Evolutionary conservation across 2,797 vertebrate genomes (phyloP).

Genomic region (Serranus cabrilla): DNA sequence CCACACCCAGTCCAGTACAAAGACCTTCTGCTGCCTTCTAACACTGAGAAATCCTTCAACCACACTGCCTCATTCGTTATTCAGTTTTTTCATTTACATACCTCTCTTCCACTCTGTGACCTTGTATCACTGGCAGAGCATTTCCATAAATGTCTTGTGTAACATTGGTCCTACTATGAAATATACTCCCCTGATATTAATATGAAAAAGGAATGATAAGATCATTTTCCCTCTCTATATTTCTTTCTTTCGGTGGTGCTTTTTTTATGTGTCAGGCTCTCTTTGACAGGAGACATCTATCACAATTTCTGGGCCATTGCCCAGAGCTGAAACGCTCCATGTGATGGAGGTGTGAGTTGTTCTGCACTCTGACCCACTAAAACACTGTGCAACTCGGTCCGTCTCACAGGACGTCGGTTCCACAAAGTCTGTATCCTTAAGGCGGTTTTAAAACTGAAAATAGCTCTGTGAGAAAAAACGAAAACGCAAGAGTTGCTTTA

Average conservation of each 20-base stretch:
- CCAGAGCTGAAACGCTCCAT: constrained; percentile 54
- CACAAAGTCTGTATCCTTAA: constrained; percentile 16
- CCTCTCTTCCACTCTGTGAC: not conserved
- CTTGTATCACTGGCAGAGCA: constrained; percentile 16
- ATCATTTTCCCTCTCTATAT: constrained; percentile 11
- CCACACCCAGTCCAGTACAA: not conserved
- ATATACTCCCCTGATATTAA: constrained; percentile 10
- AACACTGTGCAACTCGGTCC: constrained; percentile 29
- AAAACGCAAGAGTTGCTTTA: not conserved
- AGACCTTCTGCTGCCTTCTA: not conserved
- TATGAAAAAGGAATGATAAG: constrained; percentile 1
- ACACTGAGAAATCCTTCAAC: not conserved
- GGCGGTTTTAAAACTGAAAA: constrained; percentile 7
- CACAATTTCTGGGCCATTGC: constrained; percentile 64
- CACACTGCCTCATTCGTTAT: not conserved
- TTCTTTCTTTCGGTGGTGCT: constrained; percentile 28
- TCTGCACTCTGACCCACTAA: constrained; percentile 61
- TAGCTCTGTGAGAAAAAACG: not conserved
- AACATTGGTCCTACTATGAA: constrained; percentile 8
- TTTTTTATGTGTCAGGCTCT: constrained; percentile 46
- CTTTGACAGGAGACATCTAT: constrained; percentile 60
- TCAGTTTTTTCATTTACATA: not conserved
- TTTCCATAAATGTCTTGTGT: constrained; percentile 19
- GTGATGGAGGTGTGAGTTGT: constrained; percentile 66
- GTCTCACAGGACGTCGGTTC: constrained; percentile 3